Evolutionary conservation across 2,888 invertebrate genomes (phyloP).

Genomic region (Lamproptera curius): DNA sequence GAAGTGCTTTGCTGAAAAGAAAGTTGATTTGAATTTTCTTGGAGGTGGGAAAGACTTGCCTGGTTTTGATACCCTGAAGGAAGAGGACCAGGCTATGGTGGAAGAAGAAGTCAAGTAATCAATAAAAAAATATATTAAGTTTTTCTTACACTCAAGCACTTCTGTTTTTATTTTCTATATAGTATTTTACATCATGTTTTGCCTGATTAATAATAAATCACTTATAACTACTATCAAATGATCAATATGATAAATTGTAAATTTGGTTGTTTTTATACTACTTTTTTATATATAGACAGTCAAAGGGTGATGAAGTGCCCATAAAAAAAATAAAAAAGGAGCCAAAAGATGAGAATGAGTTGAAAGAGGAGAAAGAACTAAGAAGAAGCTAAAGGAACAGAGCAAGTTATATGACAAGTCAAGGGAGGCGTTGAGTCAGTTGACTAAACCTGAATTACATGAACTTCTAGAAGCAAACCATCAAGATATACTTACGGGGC

Average conservation of each 20-base stretch:
- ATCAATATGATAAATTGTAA: too few species aligned
- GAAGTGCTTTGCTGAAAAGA: slow-evolving; percentile 89
- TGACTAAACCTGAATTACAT: slow-evolving; percentile 80
- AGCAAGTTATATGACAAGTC: slow-evolving; percentile 77
- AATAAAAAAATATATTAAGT: too few species aligned
- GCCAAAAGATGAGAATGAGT: slow-evolving; percentile 72
- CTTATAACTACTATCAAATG: too few species aligned
- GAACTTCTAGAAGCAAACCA: slow-evolving; percentile 84
- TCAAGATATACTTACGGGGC: slow-evolving; percentile 83
- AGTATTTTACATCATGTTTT: too few species aligned
- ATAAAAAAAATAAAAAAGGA: slow-evolving; percentile 85
- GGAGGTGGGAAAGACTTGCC: slow-evolving; percentile 85
- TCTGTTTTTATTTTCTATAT: too few species aligned
- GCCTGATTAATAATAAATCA: too few species aligned
- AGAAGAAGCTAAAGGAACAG: slow-evolving; percentile 83
- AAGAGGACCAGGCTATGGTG: slow-evolving; percentile 84
- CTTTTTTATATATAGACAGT: slow-evolving; percentile 37
- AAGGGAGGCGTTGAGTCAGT: slow-evolving; percentile 49
- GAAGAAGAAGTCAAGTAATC: slow-evolving; percentile 81
- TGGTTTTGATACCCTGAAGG: slow-evolving; percentile 84
- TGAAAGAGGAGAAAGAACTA: slow-evolving; percentile 67
- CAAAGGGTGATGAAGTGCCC: slow-evolving; percentile 74
- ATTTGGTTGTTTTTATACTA: too few species aligned
- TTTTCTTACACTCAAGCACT: too few species aligned
- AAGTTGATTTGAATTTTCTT: slow-evolving; percentile 85